These are phyloP conservation scores for Agonopterix heracliana DNA, from an alignment of 2,888 invertebrate genomes.

Conservation along the genomic window DNA sequence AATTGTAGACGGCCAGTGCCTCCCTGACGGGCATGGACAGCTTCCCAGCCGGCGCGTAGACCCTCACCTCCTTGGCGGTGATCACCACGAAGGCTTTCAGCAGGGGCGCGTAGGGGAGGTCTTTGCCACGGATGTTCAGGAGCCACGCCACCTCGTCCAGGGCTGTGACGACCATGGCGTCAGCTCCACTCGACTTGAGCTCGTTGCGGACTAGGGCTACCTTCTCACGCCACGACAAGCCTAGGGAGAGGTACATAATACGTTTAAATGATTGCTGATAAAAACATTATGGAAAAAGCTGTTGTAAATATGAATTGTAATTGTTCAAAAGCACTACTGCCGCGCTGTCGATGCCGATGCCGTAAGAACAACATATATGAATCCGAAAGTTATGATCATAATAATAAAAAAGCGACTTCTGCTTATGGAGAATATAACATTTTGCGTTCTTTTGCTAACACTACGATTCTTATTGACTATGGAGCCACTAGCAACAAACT, in stretches of 20 bases:
- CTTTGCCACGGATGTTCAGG: slow-evolving; percentile 90
- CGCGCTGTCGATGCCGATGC: too few relatives aligned
- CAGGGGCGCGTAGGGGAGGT: slow-evolving; percentile 88
- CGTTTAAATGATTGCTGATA: too few relatives aligned
- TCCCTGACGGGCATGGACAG: slow-evolving; percentile 73
- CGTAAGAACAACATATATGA: too few relatives aligned
- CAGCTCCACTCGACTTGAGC: slow-evolving; percentile 78
- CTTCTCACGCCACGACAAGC: slow-evolving; percentile 86
- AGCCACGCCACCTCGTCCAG: slow-evolving; percentile 92
- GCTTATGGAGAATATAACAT: too few relatives aligned
- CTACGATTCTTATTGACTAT: too few relatives aligned
- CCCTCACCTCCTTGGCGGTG: slow-evolving; percentile 78
- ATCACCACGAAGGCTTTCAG: slow-evolving; percentile 85
- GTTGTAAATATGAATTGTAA: not conserved
- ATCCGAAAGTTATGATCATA: too few relatives aligned
- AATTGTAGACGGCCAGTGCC: slow-evolving; percentile 74
- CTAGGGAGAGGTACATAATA: slow-evolving; percentile 37
- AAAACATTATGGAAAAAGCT: too few relatives aligned
- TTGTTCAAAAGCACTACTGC: too few relatives aligned
- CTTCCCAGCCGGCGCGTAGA: slow-evolving; percentile 83
- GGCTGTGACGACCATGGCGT: slow-evolving; percentile 89
- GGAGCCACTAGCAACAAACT: too few relatives aligned
- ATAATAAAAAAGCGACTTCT: too few relatives aligned
- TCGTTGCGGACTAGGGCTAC: slow-evolving; percentile 79
- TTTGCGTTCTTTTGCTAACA: too few relatives aligned